Conservation (phyloP, 2,888 invertebrate species). For the Nomada fucata region DNA sequence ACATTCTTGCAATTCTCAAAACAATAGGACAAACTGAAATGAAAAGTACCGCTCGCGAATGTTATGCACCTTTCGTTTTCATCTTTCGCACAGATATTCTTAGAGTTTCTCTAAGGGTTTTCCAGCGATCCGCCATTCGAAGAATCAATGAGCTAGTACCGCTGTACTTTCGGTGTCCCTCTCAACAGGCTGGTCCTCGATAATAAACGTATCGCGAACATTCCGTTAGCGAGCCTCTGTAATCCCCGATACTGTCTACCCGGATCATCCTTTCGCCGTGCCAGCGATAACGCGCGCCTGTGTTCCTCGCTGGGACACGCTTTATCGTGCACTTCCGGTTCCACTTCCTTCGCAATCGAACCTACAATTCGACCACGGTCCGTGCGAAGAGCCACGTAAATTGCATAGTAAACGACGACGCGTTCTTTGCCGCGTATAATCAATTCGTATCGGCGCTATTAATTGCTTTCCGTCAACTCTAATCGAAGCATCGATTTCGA, state of each 20-base stretch:
- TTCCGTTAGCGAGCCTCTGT: constrained; percentile 55
- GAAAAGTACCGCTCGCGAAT: neutral
- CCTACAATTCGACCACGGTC: neutral
- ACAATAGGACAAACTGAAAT: too few species aligned
- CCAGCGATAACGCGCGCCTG: constrained; percentile 59
- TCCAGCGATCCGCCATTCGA: constrained; percentile 2
- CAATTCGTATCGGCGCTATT: neutral
- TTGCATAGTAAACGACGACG: neutral
- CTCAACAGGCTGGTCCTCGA: constrained; percentile 35
- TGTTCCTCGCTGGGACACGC: constrained; percentile 47
- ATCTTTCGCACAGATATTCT: neutral
- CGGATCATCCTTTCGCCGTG: constrained; percentile 65
- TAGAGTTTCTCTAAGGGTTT: neutral
- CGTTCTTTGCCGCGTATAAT: neutral
- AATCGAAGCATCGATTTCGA: too few species aligned
- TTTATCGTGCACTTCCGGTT: constrained; percentile 43
- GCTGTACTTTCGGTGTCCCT: constrained; percentile 48
- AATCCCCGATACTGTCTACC: constrained; percentile 65
- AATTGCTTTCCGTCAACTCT: too few species aligned
- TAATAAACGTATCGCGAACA: constrained; percentile 45
- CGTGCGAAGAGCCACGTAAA: neutral
- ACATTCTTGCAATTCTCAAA: too few species aligned
- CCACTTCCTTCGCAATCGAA: constrained; percentile 18
- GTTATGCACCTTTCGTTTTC: neutral
- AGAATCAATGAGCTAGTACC: constrained; percentile 38